Conservation (phyloP, 2,797 vertebrate genomes). For the Poliocrania exsul region DNA sequence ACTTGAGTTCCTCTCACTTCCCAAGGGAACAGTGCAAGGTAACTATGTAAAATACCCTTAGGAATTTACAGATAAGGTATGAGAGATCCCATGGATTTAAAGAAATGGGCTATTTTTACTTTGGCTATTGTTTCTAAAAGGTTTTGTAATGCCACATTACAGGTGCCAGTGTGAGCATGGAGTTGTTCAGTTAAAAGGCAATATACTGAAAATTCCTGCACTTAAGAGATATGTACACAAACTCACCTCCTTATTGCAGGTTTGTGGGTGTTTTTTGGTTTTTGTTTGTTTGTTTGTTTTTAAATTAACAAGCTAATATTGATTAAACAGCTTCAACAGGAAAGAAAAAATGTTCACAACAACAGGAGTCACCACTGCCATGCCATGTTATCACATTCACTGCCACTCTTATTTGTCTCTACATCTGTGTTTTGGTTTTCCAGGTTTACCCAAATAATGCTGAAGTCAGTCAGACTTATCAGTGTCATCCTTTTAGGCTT, state of each 20-base stretch:
- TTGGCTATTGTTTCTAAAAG: background rate
- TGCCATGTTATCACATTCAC: background rate
- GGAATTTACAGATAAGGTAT: background rate
- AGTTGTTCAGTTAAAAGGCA: background rate
- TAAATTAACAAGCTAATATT: background rate
- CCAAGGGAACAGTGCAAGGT: background rate
- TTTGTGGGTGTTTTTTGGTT: background rate
- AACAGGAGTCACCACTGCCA: background rate
- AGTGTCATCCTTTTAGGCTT: background rate
- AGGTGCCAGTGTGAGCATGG: background rate
- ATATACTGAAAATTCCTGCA: background rate
- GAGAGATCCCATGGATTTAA: background rate
- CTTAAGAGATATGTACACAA: background rate
- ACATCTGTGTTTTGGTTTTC: background rate
- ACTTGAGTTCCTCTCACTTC: background rate
- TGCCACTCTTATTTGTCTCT: background rate
- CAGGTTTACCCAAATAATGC: background rate
- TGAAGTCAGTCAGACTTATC: background rate
- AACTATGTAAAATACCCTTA: background rate
- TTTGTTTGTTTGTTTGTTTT: background rate
- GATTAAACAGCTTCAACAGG: background rate
- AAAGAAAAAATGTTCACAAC: background rate
- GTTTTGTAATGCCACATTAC: background rate
- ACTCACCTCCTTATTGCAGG: rapidly evolving
- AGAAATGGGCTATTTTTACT: background rate